Evolutionary conservation across 1,140 invertebrate genomes (phyloP).

Genomic region (Mylabris phalerata): DNA sequence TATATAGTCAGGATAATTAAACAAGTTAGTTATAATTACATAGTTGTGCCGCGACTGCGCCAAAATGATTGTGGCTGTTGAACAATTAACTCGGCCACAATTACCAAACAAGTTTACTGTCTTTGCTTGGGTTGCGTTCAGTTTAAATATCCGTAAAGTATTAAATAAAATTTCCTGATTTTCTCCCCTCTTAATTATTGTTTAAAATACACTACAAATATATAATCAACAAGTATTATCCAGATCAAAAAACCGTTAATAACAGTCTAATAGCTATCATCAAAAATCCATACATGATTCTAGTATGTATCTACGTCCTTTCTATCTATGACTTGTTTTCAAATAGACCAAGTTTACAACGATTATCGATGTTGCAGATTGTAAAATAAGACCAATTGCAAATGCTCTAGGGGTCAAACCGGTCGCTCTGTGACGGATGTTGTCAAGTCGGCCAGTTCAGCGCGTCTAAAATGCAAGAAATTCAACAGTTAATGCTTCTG

Average conservation of each 20-base stretch:
- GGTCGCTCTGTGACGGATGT: slow-evolving; percentile 13
- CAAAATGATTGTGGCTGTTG: slow-evolving; percentile 9
- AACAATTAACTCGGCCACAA: slow-evolving; percentile 8
- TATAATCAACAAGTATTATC: slow-evolving; percentile 4
- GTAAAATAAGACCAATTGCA: slow-evolving; percentile 13
- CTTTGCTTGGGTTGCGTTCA: neutral
- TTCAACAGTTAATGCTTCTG: too few species aligned
- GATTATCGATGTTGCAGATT: slow-evolving; percentile 11
- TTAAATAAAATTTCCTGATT: neutral
- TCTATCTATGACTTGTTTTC: neutral
- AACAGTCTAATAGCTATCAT: slow-evolving; percentile 6
- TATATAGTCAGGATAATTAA: slow-evolving; percentile 15
- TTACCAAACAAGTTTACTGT: slow-evolving; percentile 5
- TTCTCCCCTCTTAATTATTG: neutral
- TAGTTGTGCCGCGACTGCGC: slow-evolving; percentile 11
- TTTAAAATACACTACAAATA: neutral
- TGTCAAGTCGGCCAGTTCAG: slow-evolving; percentile 2
- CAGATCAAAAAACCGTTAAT: slow-evolving; percentile 7
- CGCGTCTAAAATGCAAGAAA: too few species aligned
- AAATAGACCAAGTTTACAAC: slow-evolving; percentile 2
- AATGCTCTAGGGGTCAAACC: slow-evolving; percentile 10
- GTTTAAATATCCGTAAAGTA: neutral
- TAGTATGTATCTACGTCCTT: slow-evolving; percentile 3
- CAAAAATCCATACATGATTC: slow-evolving; percentile 8
- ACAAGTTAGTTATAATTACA: slow-evolving; percentile 17